Evolutionary conservation across 2,888 invertebrate genomes (phyloP).

Genomic region (Taphrorychus bicolor): DNA sequence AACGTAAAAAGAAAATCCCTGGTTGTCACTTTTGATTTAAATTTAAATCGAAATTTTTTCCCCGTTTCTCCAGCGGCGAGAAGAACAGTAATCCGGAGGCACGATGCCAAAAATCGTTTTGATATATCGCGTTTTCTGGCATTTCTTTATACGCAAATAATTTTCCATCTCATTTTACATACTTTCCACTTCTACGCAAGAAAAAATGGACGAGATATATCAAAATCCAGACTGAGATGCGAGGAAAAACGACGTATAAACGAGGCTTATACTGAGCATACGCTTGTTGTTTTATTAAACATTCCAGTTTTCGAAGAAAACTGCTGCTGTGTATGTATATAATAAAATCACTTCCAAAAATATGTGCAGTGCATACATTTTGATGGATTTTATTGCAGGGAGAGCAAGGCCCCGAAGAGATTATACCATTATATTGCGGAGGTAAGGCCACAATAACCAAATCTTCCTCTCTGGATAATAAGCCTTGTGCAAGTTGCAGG

Average conservation of each 20-base stretch:
- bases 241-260: constrained; percentile 10
- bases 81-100: constrained; percentile 6
- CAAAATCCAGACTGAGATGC: constrained; percentile 17
- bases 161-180: constrained; percentile 30
- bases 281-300: constrained; percentile 14
- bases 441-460: constrained; percentile 8
- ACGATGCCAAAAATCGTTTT: constrained; percentile 20
- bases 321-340: neutral
- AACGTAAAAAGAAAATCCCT: constrained; percentile 5
- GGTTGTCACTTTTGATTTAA: constrained; percentile 18
- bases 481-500: constrained; percentile 10
- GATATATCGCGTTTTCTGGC: constrained; percentile 20
- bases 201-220: constrained; percentile 29
- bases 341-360: neutral
- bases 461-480: constrained; percentile 8
- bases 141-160: constrained; percentile 23
- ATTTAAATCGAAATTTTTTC: constrained; percentile 23
- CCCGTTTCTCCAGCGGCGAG: neutral
- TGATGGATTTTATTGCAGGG: neutral
- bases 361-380: no score
- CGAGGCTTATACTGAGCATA: neutral
- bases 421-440: neutral
- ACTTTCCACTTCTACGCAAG: constrained; percentile 27
- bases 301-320: neutral
- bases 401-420: neutral